Conservation (phyloP, 2,797 vertebrate genomes). For the Chloroceryle inda region DNA sequence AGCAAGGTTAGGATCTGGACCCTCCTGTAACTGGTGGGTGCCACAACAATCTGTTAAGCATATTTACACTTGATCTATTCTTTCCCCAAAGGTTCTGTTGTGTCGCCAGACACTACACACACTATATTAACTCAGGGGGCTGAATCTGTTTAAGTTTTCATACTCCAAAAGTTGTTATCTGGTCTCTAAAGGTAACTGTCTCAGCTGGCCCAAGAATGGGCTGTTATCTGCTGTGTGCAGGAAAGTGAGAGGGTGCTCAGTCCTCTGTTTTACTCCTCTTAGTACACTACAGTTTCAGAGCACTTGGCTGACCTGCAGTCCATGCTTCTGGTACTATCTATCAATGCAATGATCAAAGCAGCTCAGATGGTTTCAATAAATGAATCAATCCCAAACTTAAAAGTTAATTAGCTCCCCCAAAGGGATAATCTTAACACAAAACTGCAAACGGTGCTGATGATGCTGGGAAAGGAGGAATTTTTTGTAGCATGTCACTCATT, state of each 20-base stretch:
- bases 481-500: not conserved
- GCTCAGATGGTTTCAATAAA: not conserved
- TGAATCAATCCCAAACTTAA: not conserved
- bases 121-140: not conserved
- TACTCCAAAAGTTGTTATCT: not conserved
- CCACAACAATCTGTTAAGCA: not conserved
- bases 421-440: not conserved
- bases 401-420: not conserved
- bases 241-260: not conserved
- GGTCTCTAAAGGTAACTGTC: not conserved
- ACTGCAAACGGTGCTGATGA: not conserved
- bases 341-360: not conserved
- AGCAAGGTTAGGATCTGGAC: not conserved
- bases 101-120: not conserved
- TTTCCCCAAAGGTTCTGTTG: not conserved
- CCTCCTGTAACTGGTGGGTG: not conserved
- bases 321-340: accelerated
- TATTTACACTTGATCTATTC: not conserved
- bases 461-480: not conserved
- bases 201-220: not conserved
- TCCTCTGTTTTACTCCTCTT: not conserved
- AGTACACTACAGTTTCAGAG: accelerated
- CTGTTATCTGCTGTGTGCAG: accelerated
- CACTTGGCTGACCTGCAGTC: accelerated
- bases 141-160: not conserved